Conservation (phyloP, 2,797 vertebrate genomes). For the Aratinga solstitialis region DNA sequence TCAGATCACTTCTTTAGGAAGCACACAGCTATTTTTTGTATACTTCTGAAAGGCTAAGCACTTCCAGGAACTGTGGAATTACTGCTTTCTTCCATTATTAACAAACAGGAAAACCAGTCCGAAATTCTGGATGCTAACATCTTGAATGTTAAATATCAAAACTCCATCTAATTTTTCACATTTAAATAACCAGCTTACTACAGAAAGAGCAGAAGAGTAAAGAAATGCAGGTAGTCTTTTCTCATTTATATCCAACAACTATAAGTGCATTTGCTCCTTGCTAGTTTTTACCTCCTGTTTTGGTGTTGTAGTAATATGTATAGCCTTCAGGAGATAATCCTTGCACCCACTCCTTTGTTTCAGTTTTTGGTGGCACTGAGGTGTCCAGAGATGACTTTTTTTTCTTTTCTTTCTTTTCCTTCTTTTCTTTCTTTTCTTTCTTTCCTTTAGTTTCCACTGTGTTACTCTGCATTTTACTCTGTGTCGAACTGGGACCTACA, state of each 20-base stretch:
- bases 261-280: not conserved
- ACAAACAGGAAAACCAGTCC: not conserved
- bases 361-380: conserved; percentile 14
- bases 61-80: not conserved
- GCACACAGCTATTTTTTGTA: not conserved
- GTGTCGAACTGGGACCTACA: conserved; percentile 37
- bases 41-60: not conserved
- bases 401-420: conserved; percentile 68
- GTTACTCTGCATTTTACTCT: conserved; percentile 15
- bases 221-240: not conserved
- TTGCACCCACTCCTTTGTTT: conserved; percentile 81
- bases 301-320: conserved; percentile 88
- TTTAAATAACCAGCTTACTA: not conserved
- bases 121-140: not conserved
- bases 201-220: not conserved
- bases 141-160: not conserved
- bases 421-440: conserved; percentile 66
- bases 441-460: conserved; percentile 37
- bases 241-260: not conserved
- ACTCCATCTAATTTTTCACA: not conserved
- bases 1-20: not conserved
- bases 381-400: conserved; percentile 42
- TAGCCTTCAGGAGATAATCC: conserved; percentile 83
- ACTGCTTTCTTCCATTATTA: not conserved
- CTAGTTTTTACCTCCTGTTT: conserved; percentile 85